Conservation (phyloP, 2,888 invertebrate genomes). For the Myopa tessellatipennis region DNA sequence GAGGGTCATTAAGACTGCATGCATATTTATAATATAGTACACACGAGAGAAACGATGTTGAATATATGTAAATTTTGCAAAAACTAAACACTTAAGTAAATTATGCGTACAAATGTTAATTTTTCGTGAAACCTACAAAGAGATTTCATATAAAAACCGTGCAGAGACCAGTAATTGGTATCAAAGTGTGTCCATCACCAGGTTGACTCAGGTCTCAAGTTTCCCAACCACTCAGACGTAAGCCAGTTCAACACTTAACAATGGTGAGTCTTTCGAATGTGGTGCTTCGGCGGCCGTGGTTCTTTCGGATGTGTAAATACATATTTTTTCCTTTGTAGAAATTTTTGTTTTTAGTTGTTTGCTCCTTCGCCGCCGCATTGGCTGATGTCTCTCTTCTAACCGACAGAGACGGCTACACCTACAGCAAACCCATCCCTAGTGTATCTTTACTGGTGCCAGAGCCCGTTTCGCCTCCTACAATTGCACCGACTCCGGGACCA, state of each 20-base stretch:
- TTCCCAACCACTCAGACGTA: neutral
- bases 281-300: neutral
- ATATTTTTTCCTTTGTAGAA: slow-evolving; percentile 16
- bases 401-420: neutral
- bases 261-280: slow-evolving; percentile 7
- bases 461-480: neutral
- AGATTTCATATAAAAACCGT: slow-evolving; percentile 11
- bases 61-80: neutral
- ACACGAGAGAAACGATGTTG: neutral
- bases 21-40: too few species aligned
- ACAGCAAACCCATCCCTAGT: slow-evolving; percentile 8
- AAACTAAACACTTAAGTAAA: neutral
- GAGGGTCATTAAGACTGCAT: too few species aligned
- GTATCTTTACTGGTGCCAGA: neutral
- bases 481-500: neutral
- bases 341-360: slow-evolving; percentile 20
- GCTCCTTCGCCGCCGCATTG: slow-evolving; percentile 2
- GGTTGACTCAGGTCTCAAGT: neutral
- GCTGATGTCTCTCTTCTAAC: slow-evolving; percentile 37
- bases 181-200: neutral
- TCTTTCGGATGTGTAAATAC: neutral
- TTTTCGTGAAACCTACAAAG: neutral
- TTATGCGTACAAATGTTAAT: slow-evolving; percentile 14
- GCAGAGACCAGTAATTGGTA: neutral
- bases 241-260: neutral